phyloP scores from a whole-genome alignment of 2,888 invertebrate species.

The Heteromurus nitidus region DNA sequence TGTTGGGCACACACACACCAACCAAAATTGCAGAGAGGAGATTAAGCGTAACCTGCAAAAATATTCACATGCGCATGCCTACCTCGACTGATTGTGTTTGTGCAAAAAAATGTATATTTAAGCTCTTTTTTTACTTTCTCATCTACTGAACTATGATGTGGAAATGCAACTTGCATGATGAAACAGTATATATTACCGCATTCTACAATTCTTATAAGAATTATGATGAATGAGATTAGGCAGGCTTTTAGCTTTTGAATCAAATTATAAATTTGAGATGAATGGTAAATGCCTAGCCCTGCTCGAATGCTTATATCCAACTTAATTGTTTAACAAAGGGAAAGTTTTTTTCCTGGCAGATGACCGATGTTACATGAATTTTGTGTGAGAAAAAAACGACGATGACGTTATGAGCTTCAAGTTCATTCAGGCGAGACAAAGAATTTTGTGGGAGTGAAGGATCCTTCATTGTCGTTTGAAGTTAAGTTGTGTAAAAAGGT shows the following conservation, averaged over 20 bases:
- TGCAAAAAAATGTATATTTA: too few relatives aligned
- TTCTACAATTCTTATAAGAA: not conserved
- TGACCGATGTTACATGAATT: slow-evolving; percentile 15
- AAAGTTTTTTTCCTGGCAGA: slow-evolving; percentile 58
- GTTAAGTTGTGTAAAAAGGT: too few relatives aligned
- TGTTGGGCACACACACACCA: too few relatives aligned
- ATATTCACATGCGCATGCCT: too few relatives aligned
- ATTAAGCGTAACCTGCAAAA: too few relatives aligned
- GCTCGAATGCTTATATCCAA: not conserved
- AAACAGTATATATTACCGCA: slow-evolving; percentile 6
- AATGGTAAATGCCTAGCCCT: not conserved
- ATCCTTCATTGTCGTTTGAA: too few relatives aligned
- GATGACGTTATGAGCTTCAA: not conserved
- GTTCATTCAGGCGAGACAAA: not conserved
- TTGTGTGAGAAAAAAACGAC: not conserved
- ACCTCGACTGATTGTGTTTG: too few relatives aligned
- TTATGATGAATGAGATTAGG: not conserved
- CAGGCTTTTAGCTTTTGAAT: slow-evolving; percentile 12
- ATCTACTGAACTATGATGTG: slow-evolving; percentile 43
- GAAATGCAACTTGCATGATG: slow-evolving; percentile 21
- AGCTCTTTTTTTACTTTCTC: slow-evolving; percentile 43
- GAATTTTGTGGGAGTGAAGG: not conserved
- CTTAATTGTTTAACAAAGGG: slow-evolving; percentile 45
- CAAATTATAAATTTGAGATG: slow-evolving; percentile 27
- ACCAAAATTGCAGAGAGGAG: too few relatives aligned